These are phyloP conservation scores for Drosophila saltans DNA, from an alignment of 1,140 invertebrate genomes.

Conservation along the genomic window DNA sequence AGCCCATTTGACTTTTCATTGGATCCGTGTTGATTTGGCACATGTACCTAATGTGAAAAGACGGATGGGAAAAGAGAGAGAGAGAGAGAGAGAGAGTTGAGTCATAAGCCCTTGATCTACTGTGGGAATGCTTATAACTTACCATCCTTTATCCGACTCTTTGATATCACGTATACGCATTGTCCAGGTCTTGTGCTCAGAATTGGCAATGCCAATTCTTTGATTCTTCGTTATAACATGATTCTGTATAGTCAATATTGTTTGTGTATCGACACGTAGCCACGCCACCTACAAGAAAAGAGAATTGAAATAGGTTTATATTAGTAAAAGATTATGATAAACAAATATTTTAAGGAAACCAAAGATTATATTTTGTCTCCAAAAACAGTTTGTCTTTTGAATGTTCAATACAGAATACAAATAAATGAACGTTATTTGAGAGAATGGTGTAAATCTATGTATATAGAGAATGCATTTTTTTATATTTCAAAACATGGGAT, in stretches of 20 bases:
- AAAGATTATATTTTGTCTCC: too few species aligned
- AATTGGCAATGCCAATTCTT: constrained; percentile 92
- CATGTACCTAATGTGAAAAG: constrained; percentile 86
- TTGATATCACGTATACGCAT: constrained; percentile 91
- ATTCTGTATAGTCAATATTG: constrained; percentile 94
- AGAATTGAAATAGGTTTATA: too few species aligned
- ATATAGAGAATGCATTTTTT: too few species aligned
- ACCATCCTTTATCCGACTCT: constrained; percentile 91
- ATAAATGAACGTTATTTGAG: too few species aligned
- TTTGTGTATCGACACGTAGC: constrained; percentile 95
- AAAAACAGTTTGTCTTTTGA: too few species aligned
- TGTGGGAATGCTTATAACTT: constrained; percentile 4
- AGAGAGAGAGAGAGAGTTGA: neutral
- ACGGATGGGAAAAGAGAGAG: neutral
- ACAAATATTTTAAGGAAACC: too few species aligned
- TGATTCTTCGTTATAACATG: constrained; percentile 95
- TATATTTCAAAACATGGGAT: too few species aligned
- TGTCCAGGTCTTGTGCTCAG: constrained; percentile 93
- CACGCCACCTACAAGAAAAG: constrained; percentile 90
- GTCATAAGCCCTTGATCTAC: neutral
- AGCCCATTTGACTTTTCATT: constrained; percentile 94
- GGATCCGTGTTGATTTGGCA: constrained; percentile 94
- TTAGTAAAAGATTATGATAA: too few species aligned
- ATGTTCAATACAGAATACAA: too few species aligned
- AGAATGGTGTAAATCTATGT: too few species aligned